A percentile compares a stretch with the other conserved stretches of the same genome.
phyloP scores from a whole-genome alignment of 1,140 invertebrate species.

The Ruditapes philippinarum region DNA sequence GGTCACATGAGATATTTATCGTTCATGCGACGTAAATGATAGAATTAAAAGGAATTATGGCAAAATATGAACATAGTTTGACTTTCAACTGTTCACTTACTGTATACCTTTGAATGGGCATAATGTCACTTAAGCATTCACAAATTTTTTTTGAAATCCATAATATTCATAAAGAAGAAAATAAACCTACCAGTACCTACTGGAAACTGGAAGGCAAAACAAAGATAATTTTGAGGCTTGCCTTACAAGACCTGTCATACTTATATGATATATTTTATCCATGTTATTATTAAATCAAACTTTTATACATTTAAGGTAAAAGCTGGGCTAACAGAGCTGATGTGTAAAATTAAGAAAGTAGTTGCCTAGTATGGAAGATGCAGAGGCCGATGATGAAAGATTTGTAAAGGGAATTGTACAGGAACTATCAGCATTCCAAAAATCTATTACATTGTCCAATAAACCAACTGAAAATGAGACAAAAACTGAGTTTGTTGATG shows the following conservation, averaged over 20 bases:
- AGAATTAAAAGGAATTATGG: too few relatives aligned
- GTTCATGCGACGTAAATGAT: too few relatives aligned
- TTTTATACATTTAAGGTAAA: background rate
- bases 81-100: too few relatives aligned
- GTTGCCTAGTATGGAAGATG: slow-evolving; percentile 23
- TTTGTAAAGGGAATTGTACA: slow-evolving; percentile 58
- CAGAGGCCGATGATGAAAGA: slow-evolving; percentile 54
- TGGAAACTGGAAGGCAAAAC: too few relatives aligned
- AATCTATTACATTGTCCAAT: background rate
- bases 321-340: background rate
- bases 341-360: background rate
- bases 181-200: too few relatives aligned
- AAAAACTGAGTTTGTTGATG: background rate
- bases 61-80: too few relatives aligned
- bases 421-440: slow-evolving; percentile 58
- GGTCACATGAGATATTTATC: too few relatives aligned
- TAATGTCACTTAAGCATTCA: too few relatives aligned
- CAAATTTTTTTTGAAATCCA: too few relatives aligned
- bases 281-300: background rate
- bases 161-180: too few relatives aligned
- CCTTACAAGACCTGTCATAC: background rate
- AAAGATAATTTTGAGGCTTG: too few relatives aligned
- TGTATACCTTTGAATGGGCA: too few relatives aligned
- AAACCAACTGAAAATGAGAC: background rate
- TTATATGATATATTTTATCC: background rate